Evolutionary conservation across 1,140 invertebrate genomes (phyloP), one percentile per base, ranked within the genome.

Genomic region (Phocides pigmalion): DNA sequence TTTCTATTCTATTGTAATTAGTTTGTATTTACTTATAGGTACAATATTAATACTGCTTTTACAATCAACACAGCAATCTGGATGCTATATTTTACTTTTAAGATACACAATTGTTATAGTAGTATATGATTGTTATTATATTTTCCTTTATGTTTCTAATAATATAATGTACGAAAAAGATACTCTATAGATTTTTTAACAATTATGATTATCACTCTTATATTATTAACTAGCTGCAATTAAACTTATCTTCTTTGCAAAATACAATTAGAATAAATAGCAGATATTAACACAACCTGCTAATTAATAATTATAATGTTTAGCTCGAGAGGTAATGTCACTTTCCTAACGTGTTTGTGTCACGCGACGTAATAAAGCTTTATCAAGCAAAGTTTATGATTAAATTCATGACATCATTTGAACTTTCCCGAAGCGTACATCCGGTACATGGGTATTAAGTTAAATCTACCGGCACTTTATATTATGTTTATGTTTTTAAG

Each of bases 371-470:
- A 53, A 53, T 53, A 53, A 41, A 53, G 35, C 50, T 15, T 20
- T 53, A 53, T 53, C 50, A 53, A 53, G 50, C 50, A n/a, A 53
- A 53, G 17, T 53, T 53, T 53, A 53, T 53, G 35, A 53, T 53
- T 53, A 53, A 53, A 53, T 53, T 53, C 50, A 53, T 53, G 50
- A 53, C 50, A 35, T 53, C 50, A 53, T 53, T 20, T 35, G 17
- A 32, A 42, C 41, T 42, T 42, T 42, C 32, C 32, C 12, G 35
- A n/a, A 35, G 11, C 41, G 49, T 51, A 51, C 35, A 51, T 51
- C 49, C 49, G 49, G 49, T 37, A 51, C 49, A 11, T 25, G 47
- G 47, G 35, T 17, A 17, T 50, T 39, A 39, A 50, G 6, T 50
- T 32, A 9, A 50, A 50, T 32, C 15, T 0, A 50, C 32, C 2